Conservation (phyloP, 2,113 vertebrate genomes). For the Sphyrna mokarran region DNA sequence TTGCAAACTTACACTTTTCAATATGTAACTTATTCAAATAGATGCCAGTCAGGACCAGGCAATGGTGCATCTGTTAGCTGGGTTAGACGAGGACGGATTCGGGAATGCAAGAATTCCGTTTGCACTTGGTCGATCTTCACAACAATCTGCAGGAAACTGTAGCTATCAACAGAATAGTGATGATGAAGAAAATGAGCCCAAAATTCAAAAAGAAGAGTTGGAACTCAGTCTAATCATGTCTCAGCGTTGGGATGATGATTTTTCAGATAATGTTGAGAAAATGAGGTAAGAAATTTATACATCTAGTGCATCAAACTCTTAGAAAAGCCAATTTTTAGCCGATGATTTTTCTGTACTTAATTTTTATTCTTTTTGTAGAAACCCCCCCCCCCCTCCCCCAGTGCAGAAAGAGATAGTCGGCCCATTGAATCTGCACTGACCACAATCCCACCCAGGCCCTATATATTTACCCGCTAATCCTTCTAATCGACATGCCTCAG, state of each 20-base stretch:
- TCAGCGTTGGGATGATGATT: conserved; percentile 80
- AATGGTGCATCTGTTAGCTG: conserved; percentile 79
- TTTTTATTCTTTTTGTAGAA: not conserved
- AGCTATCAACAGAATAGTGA: conserved; percentile 83
- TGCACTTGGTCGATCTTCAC: conserved; percentile 52
- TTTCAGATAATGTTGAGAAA: conserved; percentile 55
- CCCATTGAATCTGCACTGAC: too few species aligned
- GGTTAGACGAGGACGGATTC: conserved; percentile 79
- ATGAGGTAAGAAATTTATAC: conserved; percentile 53
- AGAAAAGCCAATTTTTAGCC: not conserved
- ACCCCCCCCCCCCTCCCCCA: too few species aligned
- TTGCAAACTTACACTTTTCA: not conserved
- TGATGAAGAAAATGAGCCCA: conserved; percentile 86
- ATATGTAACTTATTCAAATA: conserved; percentile 49
- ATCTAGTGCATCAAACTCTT: not conserved
- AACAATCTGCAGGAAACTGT: conserved; percentile 56
- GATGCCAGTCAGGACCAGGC: conserved; percentile 74
- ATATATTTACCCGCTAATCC: too few species aligned
- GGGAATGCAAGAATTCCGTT: conserved; percentile 48
- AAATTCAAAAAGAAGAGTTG: conserved; percentile 78
- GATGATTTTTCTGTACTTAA: not conserved
- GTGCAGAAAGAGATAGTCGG: too few species aligned
- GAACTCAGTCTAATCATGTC: conserved; percentile 92
- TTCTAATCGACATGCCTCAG: too few species aligned
- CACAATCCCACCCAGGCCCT: too few species aligned